Conservation (phyloP, 2,113 vertebrate species). For the Daboia siamensis region DNA sequence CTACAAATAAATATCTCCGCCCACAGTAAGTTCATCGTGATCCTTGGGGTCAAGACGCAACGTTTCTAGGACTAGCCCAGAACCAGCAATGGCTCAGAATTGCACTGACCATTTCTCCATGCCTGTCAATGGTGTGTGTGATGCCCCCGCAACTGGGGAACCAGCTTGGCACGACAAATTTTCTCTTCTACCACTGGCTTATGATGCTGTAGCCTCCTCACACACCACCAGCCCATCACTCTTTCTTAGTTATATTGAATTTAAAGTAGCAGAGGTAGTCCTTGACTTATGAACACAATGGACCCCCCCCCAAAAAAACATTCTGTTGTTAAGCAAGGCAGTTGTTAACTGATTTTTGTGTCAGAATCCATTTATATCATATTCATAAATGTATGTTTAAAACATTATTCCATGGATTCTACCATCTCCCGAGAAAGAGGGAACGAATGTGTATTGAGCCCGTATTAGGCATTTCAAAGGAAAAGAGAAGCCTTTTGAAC, state of each 20-base stretch:
- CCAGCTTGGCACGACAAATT: neutral
- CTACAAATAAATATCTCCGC: neutral
- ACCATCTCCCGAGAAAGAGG: no score
- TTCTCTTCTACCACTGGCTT: neutral
- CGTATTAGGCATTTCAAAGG: no score
- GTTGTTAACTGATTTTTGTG: no score
- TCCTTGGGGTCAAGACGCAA: neutral
- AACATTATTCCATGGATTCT: no score
- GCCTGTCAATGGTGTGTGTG: neutral
- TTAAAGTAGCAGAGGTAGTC: neutral
- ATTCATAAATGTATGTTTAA: no score
- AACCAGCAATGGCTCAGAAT: neutral
- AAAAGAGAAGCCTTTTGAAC: no score
- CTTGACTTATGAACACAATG: neutral
- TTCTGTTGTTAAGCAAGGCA: no score
- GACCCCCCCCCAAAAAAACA: neutral
- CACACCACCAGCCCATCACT: neutral
- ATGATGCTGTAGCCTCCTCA: neutral
- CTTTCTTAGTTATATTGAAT: neutral
- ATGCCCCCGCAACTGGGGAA: neutral
- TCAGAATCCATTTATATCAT: no score
- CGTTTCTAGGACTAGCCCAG: neutral
- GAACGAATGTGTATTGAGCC: no score
- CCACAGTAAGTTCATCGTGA: neutral
- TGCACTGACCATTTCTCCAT: neutral